These are phyloP conservation scores for Orchesellides sinensis DNA, from an alignment of 2,888 invertebrate genomes.

Conservation along the genomic window DNA sequence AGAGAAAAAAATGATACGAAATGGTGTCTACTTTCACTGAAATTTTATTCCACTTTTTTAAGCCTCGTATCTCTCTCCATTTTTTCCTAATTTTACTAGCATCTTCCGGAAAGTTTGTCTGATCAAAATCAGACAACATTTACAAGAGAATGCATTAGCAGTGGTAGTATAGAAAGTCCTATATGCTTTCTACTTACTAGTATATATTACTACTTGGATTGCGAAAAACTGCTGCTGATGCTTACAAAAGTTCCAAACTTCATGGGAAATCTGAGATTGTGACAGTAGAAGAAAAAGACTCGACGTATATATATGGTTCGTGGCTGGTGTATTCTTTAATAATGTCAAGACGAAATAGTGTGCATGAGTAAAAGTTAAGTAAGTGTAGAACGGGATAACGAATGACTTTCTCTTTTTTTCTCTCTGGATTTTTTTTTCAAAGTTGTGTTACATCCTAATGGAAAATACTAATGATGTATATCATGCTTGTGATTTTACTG, in stretches of 20 bases:
- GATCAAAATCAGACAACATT: conserved; percentile 40
- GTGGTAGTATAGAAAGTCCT: background rate
- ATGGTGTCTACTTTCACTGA: conserved; percentile 39
- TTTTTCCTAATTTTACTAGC: conserved; percentile 34
- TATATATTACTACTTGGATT: background rate
- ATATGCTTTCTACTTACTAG: background rate
- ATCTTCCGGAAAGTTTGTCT: conserved; percentile 20
- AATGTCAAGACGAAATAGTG: background rate
- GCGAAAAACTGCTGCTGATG: background rate
- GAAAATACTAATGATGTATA: background rate
- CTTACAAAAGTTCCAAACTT: conserved; percentile 8
- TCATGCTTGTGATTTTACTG: background rate
- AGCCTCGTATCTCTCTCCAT: conserved; percentile 17
- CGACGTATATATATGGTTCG: background rate
- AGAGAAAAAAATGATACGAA: conserved; percentile 16
- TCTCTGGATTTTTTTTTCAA: background rate
- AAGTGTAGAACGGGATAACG: background rate
- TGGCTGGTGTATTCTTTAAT: background rate
- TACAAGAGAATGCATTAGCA: background rate
- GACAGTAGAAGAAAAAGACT: background rate
- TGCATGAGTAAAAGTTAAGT: background rate
- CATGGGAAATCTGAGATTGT: conserved; percentile 40
- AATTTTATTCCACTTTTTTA: conserved; percentile 43
- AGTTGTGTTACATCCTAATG: background rate
- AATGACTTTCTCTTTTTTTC: conserved; percentile 2